A percentile compares a stretch with the other conserved stretches of the same genome.
Conservation (phyloP, 2,888 invertebrate species). For the Hirtodrosophila duncani region DNA sequence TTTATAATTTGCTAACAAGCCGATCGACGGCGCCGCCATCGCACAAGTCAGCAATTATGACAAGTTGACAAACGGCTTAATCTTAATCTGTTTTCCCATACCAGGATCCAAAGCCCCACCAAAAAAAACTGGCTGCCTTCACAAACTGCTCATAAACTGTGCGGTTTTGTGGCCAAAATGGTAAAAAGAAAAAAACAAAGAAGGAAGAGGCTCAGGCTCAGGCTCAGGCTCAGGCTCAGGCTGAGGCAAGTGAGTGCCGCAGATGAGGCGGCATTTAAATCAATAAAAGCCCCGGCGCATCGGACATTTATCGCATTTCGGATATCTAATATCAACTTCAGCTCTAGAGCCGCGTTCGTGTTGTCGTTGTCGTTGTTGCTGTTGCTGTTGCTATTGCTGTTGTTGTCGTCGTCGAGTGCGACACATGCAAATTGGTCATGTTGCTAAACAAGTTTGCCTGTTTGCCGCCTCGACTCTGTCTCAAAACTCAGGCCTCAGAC, state of each 20-base stretch:
- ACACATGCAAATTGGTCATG: conserved; percentile 73
- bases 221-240: conserved; percentile 74
- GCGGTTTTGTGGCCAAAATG: conserved; percentile 44
- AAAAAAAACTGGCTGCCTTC: conserved; percentile 5
- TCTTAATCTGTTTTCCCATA: conserved; percentile 63
- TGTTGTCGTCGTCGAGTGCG: conserved; percentile 54
- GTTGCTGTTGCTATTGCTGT: not conserved
- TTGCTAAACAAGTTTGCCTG: conserved; percentile 66
- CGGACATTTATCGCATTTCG: conserved; percentile 57
- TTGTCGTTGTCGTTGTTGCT: not conserved
- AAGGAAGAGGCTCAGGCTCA: no score
- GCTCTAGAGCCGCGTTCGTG: conserved; percentile 9
- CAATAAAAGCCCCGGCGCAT: conserved; percentile 52
- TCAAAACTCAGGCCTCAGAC: no score
- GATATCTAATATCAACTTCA: conserved; percentile 63
- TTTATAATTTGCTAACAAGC: conserved; percentile 70
- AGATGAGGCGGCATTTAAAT: conserved; percentile 60
- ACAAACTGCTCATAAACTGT: conserved; percentile 35
- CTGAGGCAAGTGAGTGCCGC: conserved; percentile 26
- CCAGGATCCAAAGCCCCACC: not conserved
- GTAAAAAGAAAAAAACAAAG: conserved; percentile 13
- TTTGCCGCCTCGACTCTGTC: conserved; percentile 4
- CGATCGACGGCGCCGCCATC: conserved; percentile 63
- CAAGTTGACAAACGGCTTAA: conserved; percentile 72
- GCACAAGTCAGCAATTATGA: conserved; percentile 61